These are phyloP conservation scores for Syngnathus rostellatus DNA, from an alignment of 2,797 vertebrate genomes.

Conservation along the genomic window DNA sequence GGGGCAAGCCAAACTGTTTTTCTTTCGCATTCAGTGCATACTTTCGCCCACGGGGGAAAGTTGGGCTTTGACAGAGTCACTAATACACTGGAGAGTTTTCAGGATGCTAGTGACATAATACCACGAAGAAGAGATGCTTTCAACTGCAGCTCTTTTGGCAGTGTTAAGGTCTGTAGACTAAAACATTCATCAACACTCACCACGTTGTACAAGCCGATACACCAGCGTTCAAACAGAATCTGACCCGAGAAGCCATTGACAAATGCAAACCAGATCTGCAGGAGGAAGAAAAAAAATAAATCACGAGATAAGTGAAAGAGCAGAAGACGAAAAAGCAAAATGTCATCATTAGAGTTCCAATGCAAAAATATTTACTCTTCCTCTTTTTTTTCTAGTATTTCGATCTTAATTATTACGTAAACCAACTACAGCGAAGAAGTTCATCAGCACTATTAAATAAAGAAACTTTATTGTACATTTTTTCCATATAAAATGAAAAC, in stretches of 20 bases:
- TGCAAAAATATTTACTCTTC: neutral
- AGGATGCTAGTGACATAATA: slow-evolving; percentile 60
- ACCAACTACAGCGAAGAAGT: neutral
- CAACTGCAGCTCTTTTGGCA: slow-evolving; percentile 42
- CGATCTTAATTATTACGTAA: neutral
- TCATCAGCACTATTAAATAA: neutral
- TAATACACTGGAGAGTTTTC: slow-evolving; percentile 62
- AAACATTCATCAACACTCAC: slow-evolving; percentile 71
- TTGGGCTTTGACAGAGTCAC: slow-evolving; percentile 63
- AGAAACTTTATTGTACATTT: neutral
- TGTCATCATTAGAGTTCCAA: neutral
- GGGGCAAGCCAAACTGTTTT: slow-evolving; percentile 58
- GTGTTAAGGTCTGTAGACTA: slow-evolving; percentile 16
- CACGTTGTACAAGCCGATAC: slow-evolving; percentile 98
- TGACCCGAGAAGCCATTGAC: slow-evolving; percentile 98
- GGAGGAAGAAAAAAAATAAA: slow-evolving; percentile 26
- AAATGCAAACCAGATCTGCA: slow-evolving; percentile 97
- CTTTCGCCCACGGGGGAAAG: slow-evolving; percentile 56
- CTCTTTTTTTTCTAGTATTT: neutral
- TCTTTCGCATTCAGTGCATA: slow-evolving; percentile 69
- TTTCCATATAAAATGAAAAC: neutral
- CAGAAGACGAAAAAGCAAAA: slow-evolving; percentile 7
- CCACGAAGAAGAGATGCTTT: slow-evolving; percentile 46
- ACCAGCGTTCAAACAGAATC: slow-evolving; percentile 98
- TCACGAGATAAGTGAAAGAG: slow-evolving; percentile 13